phyloP scores from a whole-genome alignment of 2,888 invertebrate genomes.

The Adelognathus sp. region DNA sequence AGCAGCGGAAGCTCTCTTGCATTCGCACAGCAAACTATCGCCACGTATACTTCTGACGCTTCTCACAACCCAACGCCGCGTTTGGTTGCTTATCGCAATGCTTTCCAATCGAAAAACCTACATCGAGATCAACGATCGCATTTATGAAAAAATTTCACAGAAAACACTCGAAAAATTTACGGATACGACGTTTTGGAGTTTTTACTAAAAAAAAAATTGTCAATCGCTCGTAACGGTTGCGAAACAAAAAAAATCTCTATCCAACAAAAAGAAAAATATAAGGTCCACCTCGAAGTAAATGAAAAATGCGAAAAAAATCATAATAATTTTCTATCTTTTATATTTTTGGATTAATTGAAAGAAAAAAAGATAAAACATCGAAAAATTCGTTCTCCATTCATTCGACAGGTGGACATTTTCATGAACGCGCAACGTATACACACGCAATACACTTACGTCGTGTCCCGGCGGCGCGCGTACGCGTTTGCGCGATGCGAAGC shows the following conservation, averaged over 20 bases:
- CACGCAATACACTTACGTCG: too few species aligned
- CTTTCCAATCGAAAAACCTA: not conserved
- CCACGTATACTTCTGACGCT: too few species aligned
- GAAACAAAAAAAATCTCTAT: too few species aligned
- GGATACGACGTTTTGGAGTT: not conserved
- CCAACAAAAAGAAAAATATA: too few species aligned
- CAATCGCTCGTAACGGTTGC: too few species aligned
- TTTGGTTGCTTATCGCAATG: not conserved
- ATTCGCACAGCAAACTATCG: not conserved
- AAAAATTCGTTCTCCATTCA: not conserved
- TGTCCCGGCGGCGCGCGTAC: too few species aligned
- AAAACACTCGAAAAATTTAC: not conserved
- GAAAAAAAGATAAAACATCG: constrained; percentile 10
- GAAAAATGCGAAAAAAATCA: too few species aligned
- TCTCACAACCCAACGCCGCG: not conserved
- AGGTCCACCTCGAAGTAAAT: too few species aligned
- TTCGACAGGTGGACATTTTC: constrained; percentile 58
- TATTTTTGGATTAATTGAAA: not conserved
- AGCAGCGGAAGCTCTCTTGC: not conserved
- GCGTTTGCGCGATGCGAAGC: constrained; percentile 60
- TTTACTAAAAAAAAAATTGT: too few species aligned
- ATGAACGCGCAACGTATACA: constrained; percentile 22
- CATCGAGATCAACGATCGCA: not conserved
- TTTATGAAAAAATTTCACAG: not conserved
- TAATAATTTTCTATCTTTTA: too few species aligned